Evolutionary conservation across 2,797 vertebrate genomes (phyloP), one percentile per base, ranked within the genome.

Genomic region (Manis javanica): DNA sequence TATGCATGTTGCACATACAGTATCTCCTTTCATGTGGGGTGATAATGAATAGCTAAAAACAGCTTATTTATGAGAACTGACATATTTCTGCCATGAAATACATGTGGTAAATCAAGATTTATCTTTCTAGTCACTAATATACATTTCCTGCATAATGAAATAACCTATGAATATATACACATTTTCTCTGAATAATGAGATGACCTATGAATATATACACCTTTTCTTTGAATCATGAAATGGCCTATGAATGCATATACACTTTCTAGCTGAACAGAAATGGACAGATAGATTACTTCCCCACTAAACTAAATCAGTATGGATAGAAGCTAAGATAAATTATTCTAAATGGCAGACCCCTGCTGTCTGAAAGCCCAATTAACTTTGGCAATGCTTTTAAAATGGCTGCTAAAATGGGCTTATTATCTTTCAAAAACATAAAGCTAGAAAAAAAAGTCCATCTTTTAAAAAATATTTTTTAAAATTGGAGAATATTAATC

Each of bases 391-490:
- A 23, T 72, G 72, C 61, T 94, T 96, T 90, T 69, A 46, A 92
- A 91, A 87, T 34, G 64, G 55, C 90, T 74, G 90, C 69, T 94
- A 84, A 95, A 61, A 91, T 91, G 63, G 29, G 55, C 96, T 96
- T 90, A 87, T 89, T 87, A 96, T 90, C 90, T 84, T 89, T 84
- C 64, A 88, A 81, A 92, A 91, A 63, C 78, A 87, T 26, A 90
- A 91, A 75, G 39, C 83, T 68, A 51, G 53, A 95, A 74, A 71
- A 75, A 90, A 81, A 85, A 69, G 3, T 42, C 64, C 74, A 78
- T 91, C 87, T 84, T 94, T 66, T 46, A 84, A 95, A 95, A 90
- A 81, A 26, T 13, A 86, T 31, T 53, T 92, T 96, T 96, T 94
- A 90, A 92, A 95, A 95, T 90, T 49, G 89, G 42, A 88, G 61